Conservation (phyloP, 2,888 invertebrate species). For the Herminia tarsipennalis region DNA sequence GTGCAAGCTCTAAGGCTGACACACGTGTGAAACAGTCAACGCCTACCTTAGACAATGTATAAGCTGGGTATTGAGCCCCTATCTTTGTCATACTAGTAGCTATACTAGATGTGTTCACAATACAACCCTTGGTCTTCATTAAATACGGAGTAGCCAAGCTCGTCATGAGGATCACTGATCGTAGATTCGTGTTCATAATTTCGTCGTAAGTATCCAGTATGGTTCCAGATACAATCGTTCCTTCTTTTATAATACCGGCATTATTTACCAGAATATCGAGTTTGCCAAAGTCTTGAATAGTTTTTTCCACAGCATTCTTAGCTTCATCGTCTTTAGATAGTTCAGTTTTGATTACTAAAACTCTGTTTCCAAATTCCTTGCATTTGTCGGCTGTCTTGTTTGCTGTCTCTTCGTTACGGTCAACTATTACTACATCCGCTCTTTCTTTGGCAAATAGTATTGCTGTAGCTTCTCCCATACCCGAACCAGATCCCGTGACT, state of each 20-base stretch:
- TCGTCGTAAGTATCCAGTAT: slow-evolving; percentile 29
- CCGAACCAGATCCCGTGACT: slow-evolving; percentile 54
- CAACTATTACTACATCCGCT: slow-evolving; percentile 35
- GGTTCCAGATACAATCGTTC: slow-evolving; percentile 30
- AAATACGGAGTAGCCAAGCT: slow-evolving; percentile 6
- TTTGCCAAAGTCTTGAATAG: slow-evolving; percentile 42
- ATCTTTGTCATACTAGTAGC: not conserved
- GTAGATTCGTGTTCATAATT: slow-evolving; percentile 11
- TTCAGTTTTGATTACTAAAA: slow-evolving; percentile 43
- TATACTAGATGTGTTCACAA: slow-evolving; percentile 16
- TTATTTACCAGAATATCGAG: slow-evolving; percentile 55
- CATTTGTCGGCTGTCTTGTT: slow-evolving; percentile 21
- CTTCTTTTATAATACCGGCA: slow-evolving; percentile 39
- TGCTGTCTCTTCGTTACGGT: slow-evolving; percentile 27
- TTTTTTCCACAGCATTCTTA: slow-evolving; percentile 36
- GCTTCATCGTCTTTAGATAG: slow-evolving; percentile 43
- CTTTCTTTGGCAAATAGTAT: slow-evolving; percentile 45
- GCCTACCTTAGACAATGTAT: slow-evolving; percentile 53
- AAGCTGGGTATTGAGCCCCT: slow-evolving; percentile 8
- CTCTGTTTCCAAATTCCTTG: slow-evolving; percentile 28
- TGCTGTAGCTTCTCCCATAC: slow-evolving; percentile 52
- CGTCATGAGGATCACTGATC: slow-evolving; percentile 7
- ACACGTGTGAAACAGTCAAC: slow-evolving; percentile 90
- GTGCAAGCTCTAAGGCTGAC: slow-evolving; percentile 87
- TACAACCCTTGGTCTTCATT: slow-evolving; percentile 12